Evolutionary conservation across 2,888 invertebrate species (phyloP), one percentile per base, ranked within the genome.

Genomic region (Hedya salicella): DNA sequence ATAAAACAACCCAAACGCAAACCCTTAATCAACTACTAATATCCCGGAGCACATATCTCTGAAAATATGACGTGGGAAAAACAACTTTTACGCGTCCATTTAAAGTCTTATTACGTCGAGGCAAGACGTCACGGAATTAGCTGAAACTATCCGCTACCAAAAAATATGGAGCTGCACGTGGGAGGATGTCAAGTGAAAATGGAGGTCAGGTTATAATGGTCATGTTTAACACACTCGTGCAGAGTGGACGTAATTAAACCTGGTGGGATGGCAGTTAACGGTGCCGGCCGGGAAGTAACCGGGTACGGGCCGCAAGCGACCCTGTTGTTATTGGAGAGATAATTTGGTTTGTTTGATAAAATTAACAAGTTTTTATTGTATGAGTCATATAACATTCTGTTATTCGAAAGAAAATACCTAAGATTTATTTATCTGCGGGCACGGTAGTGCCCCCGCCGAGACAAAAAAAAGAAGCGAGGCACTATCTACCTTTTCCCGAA

Each of bases 211-310:
- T 19, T 21, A 1, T 2, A 14, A 9, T 32, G 36, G 49, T 13
- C 46, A 6, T 14, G 44, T 57, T 46, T 32, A 4, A 44, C n/a
- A n/a, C 57, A 57, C 57, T 57, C 30, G 56, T 42, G 30, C 6
- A 13, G 40, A 56, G 56, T 57, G 44, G 57, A 46, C 40, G 56
- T 42, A 64, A 64, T 64, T 64, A 64, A 64, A 40, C 49, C 16
- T 16, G 16, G 50, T 50, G 17, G 50, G n/a, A n/a, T 14, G 21
- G 50, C 50, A 39, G 52, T 62, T 62, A 32, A 25, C 40, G 39
- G 16, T 21, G 14, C n/a, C n/a, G 11, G n/a, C 13, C 25, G 21
- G n/a, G 11, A 5, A 14, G 13, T 40, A 8, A 3, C 4, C 36
- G 30, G 49, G 48, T 13, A 17, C 17, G 17, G 19, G 30, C 30